Conservation (phyloP, 2,113 vertebrate genomes). For the Hemichromis elongatus region DNA sequence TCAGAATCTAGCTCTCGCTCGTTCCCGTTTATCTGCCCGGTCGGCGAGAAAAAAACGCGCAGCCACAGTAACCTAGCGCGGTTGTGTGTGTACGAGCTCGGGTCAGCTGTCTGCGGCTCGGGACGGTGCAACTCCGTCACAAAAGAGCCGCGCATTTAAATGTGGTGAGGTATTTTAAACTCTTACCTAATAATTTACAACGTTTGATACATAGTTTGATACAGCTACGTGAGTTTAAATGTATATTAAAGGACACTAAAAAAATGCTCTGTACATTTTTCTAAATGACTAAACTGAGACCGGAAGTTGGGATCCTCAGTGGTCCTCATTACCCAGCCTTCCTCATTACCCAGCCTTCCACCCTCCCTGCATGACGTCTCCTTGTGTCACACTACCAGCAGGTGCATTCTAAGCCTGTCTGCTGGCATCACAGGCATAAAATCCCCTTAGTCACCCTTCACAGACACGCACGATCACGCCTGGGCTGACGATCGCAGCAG, state of each 20-base stretch:
- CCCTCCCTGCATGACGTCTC: background rate
- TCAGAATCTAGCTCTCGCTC: too few species aligned
- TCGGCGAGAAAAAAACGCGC: too few species aligned
- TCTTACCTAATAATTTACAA: too few species aligned
- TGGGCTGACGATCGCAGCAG: background rate
- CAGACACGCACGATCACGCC: background rate
- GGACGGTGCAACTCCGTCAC: too few species aligned
- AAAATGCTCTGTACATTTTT: rapidly evolving
- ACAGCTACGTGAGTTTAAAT: background rate
- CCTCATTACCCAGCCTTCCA: background rate
- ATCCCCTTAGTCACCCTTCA: slow-evolving; percentile 17
- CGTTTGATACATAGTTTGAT: too few species aligned
- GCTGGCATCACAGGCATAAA: slow-evolving; percentile 25
- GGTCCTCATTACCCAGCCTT: background rate
- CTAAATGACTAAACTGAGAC: background rate
- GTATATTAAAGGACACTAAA: background rate
- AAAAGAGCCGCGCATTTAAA: too few species aligned
- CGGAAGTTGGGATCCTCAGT: background rate
- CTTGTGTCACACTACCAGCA: background rate
- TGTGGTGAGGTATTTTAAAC: too few species aligned
- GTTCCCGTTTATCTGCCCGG: too few species aligned
- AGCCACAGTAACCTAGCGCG: too few species aligned
- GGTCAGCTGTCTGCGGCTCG: too few species aligned
- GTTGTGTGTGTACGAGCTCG: too few species aligned
- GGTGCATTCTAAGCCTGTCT: slow-evolving; percentile 32